These are phyloP conservation scores for Bufo gargarizans DNA, from an alignment of 2,113 vertebrate species.

Conservation along the genomic window DNA sequence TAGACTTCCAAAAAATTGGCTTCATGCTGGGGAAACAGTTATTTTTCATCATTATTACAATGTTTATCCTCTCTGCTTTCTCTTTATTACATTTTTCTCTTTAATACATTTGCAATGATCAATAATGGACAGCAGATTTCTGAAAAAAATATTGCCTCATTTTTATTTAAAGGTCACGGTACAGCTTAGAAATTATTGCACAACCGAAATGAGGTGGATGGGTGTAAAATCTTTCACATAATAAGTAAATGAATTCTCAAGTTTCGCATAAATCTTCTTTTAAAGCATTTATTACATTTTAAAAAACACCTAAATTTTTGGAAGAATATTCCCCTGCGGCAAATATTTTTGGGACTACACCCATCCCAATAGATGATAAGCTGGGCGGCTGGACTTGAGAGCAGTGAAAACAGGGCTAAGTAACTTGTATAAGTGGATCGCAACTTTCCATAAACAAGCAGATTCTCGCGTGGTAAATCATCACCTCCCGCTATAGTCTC, in stretches of 20 bases:
- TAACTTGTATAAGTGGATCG: neutral
- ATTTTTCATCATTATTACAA: neutral
- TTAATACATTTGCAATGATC: neutral
- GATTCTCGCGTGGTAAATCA: neutral
- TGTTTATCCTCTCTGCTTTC: neutral
- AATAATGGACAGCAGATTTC: constrained; percentile 35
- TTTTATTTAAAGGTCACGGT: constrained; percentile 34
- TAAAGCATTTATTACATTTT: neutral
- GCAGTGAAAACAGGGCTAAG: constrained; percentile 32
- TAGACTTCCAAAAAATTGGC: constrained; percentile 41
- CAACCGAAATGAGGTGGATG: neutral
- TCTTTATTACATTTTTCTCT: neutral
- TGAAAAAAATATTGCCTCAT: neutral
- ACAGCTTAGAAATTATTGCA: neutral
- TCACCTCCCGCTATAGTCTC: neutral
- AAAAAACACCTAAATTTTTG: neutral
- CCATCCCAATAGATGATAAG: constrained; percentile 8
- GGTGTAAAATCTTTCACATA: constrained; percentile 29
- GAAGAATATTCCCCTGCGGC: neutral
- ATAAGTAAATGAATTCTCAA: neutral
- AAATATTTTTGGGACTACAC: constrained; percentile 17
- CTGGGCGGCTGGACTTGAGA: neutral
- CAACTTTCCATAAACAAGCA: constrained; percentile 13
- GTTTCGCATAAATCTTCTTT: neutral
- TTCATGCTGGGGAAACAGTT: neutral